Evolutionary conservation across 2,113 vertebrate species (phyloP), one percentile per base, ranked within the genome.

Genomic region (Progne subis): DNA sequence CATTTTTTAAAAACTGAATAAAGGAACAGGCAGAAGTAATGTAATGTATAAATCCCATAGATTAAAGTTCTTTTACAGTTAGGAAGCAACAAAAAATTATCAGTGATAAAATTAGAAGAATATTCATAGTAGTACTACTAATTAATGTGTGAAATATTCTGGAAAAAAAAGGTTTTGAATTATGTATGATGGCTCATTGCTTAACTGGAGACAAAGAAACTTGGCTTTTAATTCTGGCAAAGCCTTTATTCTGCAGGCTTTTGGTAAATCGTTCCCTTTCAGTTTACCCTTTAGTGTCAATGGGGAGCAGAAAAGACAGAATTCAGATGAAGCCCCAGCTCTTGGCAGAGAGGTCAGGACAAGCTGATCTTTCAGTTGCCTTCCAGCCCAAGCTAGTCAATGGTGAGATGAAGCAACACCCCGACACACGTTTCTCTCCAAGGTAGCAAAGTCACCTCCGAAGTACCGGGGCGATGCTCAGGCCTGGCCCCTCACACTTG

Each of bases 91-190:
- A 78, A 67, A 91, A 91, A 89, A 11, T 8, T 64, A 56, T 41
- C 28, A 49, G 57, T 26, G 41, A 64, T 84, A 89, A 69, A 91
- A 88, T 72, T 70, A 87, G 74, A 92, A 83, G 47, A 93, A 86
- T 94, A 75, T 93, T 93, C 76, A 75, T 80, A 92, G 68, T 95
- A 78, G 47, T 92, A 87, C 84, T 90, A 59, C 68, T 90, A 90
- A 95, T 86, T 90, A 95, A 70, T 86, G 56, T 75, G 68, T 71
- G 79, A 81, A 95, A 81, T 92, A 93, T 75, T 94, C 55, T 53
- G 75, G 9, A 37, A 37, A 37, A 89, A 93, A 93, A 94, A 88
- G 34, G 43, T 90, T 92, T 92, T 94, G 80, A 83, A 95, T 96
- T 94, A 95, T 90, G 72, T 78, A 86, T 94, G 79, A 81, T 83